Conservation (phyloP, 2,797 vertebrate species). For the Fringilla coelebs region DNA sequence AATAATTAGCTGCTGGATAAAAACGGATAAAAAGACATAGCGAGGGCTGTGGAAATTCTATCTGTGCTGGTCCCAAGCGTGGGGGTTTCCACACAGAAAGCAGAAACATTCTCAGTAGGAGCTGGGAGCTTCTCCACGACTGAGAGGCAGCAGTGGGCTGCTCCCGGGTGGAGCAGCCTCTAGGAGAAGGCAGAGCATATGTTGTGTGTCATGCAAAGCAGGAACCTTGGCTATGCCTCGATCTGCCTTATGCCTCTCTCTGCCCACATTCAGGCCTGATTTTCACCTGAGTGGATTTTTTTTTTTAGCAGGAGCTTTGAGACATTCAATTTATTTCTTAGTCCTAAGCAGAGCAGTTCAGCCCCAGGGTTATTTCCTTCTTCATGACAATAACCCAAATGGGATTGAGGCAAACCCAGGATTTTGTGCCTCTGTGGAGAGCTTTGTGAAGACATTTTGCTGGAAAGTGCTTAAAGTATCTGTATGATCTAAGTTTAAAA, state of each 20-base stretch:
- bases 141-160: background rate
- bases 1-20: background rate
- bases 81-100: background rate
- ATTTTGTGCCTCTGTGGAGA: background rate
- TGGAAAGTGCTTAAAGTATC: conserved; percentile 21
- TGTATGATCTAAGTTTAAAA: conserved; percentile 24
- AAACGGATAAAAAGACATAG: background rate
- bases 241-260: background rate
- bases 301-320: background rate
- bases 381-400: background rate
- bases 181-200: conserved; percentile 16
- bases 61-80: background rate
- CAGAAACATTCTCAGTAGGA: background rate
- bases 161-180: background rate
- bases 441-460: background rate
- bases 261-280: background rate
- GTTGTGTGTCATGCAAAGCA: background rate
- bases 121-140: background rate
- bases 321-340: background rate
- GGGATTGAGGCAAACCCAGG: background rate
- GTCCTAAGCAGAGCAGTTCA: background rate
- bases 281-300: background rate
- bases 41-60: background rate
- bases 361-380: background rate
- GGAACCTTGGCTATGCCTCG: background rate